Evolutionary conservation across 2,888 invertebrate genomes (phyloP), one percentile per base, ranked within the genome.

Genomic region (Drosophila koepferae): DNA sequence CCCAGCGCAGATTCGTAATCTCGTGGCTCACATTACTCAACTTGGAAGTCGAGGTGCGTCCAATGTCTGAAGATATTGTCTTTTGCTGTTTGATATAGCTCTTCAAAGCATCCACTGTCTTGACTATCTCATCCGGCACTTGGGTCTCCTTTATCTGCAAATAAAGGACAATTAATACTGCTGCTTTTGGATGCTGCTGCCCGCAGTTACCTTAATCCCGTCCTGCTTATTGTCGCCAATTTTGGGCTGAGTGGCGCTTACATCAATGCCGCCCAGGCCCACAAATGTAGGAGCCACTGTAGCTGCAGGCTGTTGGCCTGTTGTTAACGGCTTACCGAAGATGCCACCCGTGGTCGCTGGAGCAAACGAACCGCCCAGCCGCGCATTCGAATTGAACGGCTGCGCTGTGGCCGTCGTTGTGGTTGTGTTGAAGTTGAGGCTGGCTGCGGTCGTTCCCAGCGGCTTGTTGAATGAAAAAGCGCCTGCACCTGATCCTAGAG

Each of bases 81-180:
- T 98, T 98, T 91, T 98, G 97, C 67, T 96, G 96, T 93, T 98
- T 98, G 0, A 98, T 96, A 92, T 96, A 96, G 66, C 95, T 95
- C 94, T 97, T 97, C 90, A 98, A 96, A 3, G 95, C 94, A 67
- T 97, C 97, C 34, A 98, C 96, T 0, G 96, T 95, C 77, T 96
- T 95, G 31, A 95, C 94, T 59, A 98, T 95, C 93, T 97, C 96
- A 84, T 96, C 96, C 1, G 97, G 97, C 66, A 98, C 91, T 79
- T 92, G 92, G 0, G 92, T 92, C 60, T 93, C 93, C 77, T 93
- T 93, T 1, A 92, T 91, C 89, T 91, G 61, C 1, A 38, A 34
- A 0, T 4, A 0, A 31, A 20, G 18, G 3, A 1, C 28, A 2
- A 18, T 23, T 1, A 40, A 10, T 36, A 10, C 2, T 23, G n/a